These are phyloP conservation scores for Cephus rjabovi DNA, from an alignment of 2,888 invertebrate genomes.

Conservation along the genomic window DNA sequence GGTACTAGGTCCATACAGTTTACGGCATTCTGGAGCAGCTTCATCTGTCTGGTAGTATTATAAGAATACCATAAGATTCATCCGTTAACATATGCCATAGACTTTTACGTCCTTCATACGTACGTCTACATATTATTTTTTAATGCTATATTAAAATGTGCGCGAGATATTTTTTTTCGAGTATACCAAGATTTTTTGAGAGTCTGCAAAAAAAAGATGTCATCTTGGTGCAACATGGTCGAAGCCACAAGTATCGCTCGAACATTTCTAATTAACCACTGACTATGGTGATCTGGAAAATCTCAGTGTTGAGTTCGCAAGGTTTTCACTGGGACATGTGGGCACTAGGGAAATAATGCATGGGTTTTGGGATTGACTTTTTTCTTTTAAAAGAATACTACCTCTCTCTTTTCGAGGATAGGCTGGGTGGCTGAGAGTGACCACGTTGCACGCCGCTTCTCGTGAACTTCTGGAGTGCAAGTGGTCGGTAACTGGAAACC, in stretches of 20 bases:
- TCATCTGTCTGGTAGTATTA: constrained; percentile 12
- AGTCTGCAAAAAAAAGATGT: constrained; percentile 12
- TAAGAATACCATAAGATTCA: not conserved
- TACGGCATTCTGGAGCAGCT: constrained; percentile 4
- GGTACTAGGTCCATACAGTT: not conserved
- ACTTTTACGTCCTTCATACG: not conserved
- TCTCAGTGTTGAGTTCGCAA: constrained; percentile 23
- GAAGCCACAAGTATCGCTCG: constrained; percentile 30
- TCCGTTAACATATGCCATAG: not conserved
- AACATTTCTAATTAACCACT: constrained; percentile 41
- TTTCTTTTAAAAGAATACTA: not conserved
- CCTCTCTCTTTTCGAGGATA: not conserved
- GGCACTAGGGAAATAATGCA: not conserved
- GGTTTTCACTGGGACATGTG: not conserved
- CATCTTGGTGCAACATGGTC: constrained; percentile 15
- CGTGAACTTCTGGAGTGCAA: constrained; percentile 35
- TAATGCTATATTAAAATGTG: not conserved
- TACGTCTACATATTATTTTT: not conserved
- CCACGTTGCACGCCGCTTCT: constrained; percentile 9
- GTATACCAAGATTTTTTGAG: not conserved
- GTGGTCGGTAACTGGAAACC: constrained; percentile 39
- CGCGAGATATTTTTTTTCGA: not conserved
- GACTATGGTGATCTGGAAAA: constrained; percentile 39
- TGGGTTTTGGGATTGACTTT: not conserved
- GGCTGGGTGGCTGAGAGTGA: not conserved